A percentile compares a stretch with the other conserved stretches of the same genome.
Evolutionary conservation across 2,113 vertebrate genomes (phyloP).

Genomic region (Xenopus borealis): DNA sequence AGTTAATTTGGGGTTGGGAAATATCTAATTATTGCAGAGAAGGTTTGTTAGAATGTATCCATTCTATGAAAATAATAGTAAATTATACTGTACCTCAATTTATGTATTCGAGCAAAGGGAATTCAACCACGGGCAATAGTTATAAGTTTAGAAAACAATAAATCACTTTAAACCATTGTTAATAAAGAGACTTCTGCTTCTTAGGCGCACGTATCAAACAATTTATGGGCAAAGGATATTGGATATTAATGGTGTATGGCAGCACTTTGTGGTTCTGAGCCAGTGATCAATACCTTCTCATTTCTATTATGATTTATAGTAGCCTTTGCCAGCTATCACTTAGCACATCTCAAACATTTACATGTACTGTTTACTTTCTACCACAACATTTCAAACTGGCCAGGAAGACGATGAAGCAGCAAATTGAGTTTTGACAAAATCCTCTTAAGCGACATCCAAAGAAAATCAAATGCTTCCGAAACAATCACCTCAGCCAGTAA

Average conservation of each 20-base stretch:
- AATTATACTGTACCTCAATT: no score
- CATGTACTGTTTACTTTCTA: conserved; percentile 32
- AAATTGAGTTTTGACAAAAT: conserved; percentile 45
- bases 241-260: conserved; percentile 16
- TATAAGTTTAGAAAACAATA: neutral
- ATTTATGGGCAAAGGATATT: conserved; percentile 4
- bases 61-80: no score
- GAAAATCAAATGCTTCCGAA: conserved; percentile 35
- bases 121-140: neutral
- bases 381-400: conserved; percentile 8
- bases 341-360: conserved; percentile 18
- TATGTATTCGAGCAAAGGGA: no score
- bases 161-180: neutral
- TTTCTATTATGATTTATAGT: conserved; percentile 38
- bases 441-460: neutral
- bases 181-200: neutral
- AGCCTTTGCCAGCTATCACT: conserved; percentile 11
- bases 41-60: no score
- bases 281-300: conserved; percentile 34
- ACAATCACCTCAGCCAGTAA: conserved; percentile 25
- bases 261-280: conserved; percentile 19
- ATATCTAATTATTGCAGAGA: no score
- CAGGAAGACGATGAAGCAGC: conserved; percentile 39
- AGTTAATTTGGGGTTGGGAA: no score
- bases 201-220: neutral